Evolutionary conservation across 2,888 invertebrate genomes (phyloP).

Genomic region (Cosmia trapezina): DNA sequence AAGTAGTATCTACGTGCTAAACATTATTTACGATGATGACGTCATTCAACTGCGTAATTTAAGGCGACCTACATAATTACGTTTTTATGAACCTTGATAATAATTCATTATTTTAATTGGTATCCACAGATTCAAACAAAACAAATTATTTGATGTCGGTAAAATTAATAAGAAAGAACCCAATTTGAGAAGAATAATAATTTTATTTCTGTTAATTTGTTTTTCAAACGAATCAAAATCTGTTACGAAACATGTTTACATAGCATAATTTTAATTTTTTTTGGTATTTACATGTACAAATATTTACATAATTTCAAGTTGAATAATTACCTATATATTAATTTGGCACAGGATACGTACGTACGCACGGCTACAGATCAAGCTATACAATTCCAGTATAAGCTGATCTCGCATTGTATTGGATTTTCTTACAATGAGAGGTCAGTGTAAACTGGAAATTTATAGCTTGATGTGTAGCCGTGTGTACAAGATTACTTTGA

Average conservation of each 20-base stretch:
- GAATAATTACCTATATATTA: background rate
- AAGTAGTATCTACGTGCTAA: rapidly evolving
- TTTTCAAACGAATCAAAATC: background rate
- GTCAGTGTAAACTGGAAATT: too few species aligned
- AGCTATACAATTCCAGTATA: too few species aligned
- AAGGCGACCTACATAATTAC: constrained; percentile 35
- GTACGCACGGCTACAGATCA: too few species aligned
- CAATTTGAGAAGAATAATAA: constrained; percentile 1
- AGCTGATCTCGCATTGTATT: too few species aligned
- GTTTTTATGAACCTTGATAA: constrained; percentile 19
- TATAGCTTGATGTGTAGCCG: too few species aligned
- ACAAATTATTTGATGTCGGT: constrained; percentile 42
- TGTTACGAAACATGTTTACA: background rate
- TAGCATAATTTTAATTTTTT: background rate
- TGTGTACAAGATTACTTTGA: background rate
- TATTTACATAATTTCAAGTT: too few species aligned
- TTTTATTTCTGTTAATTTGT: background rate
- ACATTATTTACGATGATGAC: constrained; percentile 19
- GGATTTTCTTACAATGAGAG: too few species aligned
- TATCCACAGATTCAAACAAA: constrained; percentile 9
- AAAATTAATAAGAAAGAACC: constrained; percentile 4
- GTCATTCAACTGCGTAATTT: constrained; percentile 29
- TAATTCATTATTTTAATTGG: constrained; percentile 8
- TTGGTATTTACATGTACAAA: too few species aligned
- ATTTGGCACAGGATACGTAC: background rate